Evolutionary conservation across 2,797 vertebrate species (phyloP).

Genomic region (Spatula versicolor): DNA sequence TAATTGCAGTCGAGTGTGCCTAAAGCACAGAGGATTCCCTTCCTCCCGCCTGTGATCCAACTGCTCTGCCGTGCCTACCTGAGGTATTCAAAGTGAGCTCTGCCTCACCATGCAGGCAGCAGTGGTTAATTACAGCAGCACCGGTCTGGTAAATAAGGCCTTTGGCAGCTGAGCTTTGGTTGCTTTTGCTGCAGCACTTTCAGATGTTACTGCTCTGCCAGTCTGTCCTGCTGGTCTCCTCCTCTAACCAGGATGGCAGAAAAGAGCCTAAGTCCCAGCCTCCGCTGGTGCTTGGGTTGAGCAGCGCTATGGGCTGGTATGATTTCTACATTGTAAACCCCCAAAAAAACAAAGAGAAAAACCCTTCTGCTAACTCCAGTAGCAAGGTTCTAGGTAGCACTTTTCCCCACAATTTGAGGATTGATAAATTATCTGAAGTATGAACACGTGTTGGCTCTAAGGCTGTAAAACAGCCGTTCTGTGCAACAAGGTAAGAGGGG

Average conservation of each 20-base stretch:
- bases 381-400: background rate
- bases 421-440: background rate
- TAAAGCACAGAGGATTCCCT: background rate
- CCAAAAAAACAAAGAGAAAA: background rate
- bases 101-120: background rate
- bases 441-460: background rate
- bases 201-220: background rate
- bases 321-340: background rate
- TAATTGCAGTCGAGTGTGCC: background rate
- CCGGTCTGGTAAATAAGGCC: background rate
- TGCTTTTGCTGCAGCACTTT: background rate
- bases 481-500: background rate
- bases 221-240: background rate
- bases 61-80: background rate
- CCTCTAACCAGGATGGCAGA: accelerated
- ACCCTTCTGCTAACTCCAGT: background rate
- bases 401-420: background rate
- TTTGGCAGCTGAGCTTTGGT: background rate
- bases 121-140: background rate
- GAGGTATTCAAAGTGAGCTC: background rate
- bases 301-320: background rate
- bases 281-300: background rate
- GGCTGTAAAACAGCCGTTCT: background rate
- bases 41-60: background rate
- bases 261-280: background rate